phyloP scores from a whole-genome alignment of 2,113 vertebrate species.

The Dolichallabes microphthalmus region DNA sequence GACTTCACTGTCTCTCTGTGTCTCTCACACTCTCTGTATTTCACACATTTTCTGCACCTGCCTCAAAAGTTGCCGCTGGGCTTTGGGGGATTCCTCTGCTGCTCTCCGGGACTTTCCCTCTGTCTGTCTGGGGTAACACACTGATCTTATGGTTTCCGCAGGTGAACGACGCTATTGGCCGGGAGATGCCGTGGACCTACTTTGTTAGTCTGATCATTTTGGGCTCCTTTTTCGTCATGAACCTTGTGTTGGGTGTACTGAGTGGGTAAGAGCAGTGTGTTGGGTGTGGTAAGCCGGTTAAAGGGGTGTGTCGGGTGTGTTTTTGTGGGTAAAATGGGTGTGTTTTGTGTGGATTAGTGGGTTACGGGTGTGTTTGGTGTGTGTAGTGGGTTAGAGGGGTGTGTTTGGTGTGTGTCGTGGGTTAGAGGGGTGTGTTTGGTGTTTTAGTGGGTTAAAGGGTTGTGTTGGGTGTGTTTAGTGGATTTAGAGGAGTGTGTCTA shows the following conservation, averaged over 20 bases:
- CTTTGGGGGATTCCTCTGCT: constrained; percentile 58
- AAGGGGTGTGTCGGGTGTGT: background rate
- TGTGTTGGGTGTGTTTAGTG: background rate
- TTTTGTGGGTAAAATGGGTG: constrained; percentile 46
- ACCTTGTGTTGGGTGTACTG: constrained; percentile 99
- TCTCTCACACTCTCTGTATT: background rate
- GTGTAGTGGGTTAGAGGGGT: background rate
- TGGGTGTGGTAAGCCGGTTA: constrained; percentile 29
- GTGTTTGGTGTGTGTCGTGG: background rate
- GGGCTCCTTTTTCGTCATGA: constrained; percentile 99
- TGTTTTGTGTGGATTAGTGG: background rate
- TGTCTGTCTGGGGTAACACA: constrained; percentile 70
- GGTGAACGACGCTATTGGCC: constrained; percentile 94
- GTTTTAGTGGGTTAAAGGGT: background rate
- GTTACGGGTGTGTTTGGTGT: background rate
- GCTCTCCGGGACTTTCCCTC: constrained; percentile 55
- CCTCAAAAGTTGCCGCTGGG: constrained; percentile 15
- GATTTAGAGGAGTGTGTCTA: background rate
- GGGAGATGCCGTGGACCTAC: constrained; percentile 96
- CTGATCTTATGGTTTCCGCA: constrained; percentile 77
- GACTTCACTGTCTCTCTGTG: constrained; percentile 50
- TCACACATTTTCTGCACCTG: background rate
- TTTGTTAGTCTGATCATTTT: constrained; percentile 99
- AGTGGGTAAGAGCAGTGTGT: constrained; percentile 95
- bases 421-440: background rate